These are phyloP conservation scores for Lagorchestes hirsutus DNA, from an alignment of 2,797 vertebrate genomes.

Conservation along the genomic window DNA sequence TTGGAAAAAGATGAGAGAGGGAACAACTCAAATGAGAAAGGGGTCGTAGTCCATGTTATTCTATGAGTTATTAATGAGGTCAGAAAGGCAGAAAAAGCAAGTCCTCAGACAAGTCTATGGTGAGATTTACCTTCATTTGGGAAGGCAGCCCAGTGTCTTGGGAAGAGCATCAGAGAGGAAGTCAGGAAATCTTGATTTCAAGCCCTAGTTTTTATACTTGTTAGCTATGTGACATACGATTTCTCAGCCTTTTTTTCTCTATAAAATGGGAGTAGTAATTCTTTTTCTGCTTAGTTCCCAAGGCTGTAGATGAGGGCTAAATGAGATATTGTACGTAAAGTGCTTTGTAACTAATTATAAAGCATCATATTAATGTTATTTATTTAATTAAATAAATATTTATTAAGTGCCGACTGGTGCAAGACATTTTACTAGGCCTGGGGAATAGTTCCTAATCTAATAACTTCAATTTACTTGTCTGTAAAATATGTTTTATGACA, in stretches of 20 bases:
- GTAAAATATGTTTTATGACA: conserved; percentile 11
- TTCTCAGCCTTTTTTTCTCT: neutral
- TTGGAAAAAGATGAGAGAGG: neutral
- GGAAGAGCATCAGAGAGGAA: neutral
- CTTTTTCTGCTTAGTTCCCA: neutral
- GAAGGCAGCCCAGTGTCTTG: neutral
- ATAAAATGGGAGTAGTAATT: neutral
- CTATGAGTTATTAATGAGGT: neutral
- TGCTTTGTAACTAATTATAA: neutral
- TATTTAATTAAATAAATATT: neutral
- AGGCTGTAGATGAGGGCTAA: neutral
- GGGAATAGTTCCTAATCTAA: neutral
- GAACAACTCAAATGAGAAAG: neutral
- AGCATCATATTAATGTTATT: neutral
- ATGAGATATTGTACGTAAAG: neutral
- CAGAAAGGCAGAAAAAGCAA: neutral
- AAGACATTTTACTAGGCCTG: neutral
- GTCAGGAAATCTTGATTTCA: neutral
- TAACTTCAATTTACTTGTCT: conserved; percentile 16
- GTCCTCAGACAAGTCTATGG: neutral
- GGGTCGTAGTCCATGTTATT: neutral
- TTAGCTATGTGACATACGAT: neutral
- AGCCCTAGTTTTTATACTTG: neutral
- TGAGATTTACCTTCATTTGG: neutral
- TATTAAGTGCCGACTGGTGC: neutral